phyloP scores from a whole-genome alignment of 2,113 vertebrate genomes.

The Pseudopipra pipra region DNA sequence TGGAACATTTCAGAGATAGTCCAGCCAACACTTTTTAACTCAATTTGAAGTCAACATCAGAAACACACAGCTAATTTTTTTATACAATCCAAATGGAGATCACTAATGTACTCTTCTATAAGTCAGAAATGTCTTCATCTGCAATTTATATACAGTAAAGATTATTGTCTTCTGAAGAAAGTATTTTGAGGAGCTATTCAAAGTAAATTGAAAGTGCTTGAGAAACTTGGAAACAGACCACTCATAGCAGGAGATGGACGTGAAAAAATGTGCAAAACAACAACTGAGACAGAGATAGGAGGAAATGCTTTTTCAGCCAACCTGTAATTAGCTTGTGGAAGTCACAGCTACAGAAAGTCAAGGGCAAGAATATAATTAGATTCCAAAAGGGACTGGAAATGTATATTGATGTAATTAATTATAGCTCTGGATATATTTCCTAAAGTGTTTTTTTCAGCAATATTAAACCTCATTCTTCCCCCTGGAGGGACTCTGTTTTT shows the following conservation, averaged over 20 bases:
- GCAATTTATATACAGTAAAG: neutral
- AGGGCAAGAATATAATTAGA: conserved; percentile 43
- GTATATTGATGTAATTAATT: conserved; percentile 53
- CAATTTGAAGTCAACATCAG: conserved; percentile 9
- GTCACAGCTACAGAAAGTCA: neutral
- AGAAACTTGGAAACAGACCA: neutral
- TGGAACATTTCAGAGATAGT: neutral
- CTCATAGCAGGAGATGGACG: neutral
- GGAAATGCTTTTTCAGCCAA: conserved; percentile 23
- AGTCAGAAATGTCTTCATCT: neutral
- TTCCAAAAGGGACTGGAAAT: conserved; percentile 26
- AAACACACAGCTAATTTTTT: neutral
- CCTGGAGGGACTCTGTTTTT: neutral
- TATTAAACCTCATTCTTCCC: conserved; percentile 15
- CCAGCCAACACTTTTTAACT: neutral
- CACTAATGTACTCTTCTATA: neutral
- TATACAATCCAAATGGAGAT: neutral
- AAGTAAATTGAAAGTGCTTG: neutral
- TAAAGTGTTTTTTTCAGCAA: neutral
- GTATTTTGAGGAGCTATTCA: neutral
- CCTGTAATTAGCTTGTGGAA: conserved; percentile 39
- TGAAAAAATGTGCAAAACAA: neutral
- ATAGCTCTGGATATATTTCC: conserved; percentile 24
- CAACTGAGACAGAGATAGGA: neutral
- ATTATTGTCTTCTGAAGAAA: neutral